phyloP scores from a whole-genome alignment of 1,140 invertebrate genomes.

The Sitophilus oryzae region DNA sequence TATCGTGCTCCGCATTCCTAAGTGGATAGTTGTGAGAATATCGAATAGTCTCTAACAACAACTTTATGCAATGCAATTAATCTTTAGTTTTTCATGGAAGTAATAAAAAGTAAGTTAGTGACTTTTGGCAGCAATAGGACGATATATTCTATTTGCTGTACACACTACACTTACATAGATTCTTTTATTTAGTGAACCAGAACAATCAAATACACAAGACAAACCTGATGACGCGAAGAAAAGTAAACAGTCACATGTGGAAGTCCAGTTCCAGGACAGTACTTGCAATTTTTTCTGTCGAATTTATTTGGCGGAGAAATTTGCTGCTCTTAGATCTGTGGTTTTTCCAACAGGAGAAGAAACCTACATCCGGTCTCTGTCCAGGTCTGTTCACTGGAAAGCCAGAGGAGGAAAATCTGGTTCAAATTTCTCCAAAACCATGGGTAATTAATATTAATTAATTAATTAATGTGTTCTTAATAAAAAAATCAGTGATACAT shows the following conservation, averaged over 20 bases:
- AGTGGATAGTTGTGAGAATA: no score
- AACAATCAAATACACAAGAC: conserved; percentile 6
- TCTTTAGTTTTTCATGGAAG: no score
- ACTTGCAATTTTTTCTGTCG: conserved; percentile 77
- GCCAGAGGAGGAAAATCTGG: conserved; percentile 95
- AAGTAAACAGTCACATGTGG: conserved; percentile 55
- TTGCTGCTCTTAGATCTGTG: conserved; percentile 65
- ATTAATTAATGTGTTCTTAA: no score
- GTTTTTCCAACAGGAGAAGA: conserved; percentile 69
- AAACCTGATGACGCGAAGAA: conserved; percentile 38
- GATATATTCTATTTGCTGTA: no score
- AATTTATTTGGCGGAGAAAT: conserved; percentile 81
- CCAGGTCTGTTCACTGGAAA: conserved; percentile 87
- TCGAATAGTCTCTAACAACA: no score
- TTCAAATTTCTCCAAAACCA: conserved; percentile 91
- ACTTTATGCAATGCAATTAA: no score
- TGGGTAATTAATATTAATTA: no score
- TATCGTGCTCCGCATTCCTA: no score
- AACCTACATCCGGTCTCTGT: conserved; percentile 74
- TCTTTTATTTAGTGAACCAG: conserved; percentile 6
- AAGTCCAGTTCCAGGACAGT: conserved; percentile 70
- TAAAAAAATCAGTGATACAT: no score
- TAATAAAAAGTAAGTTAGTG: no score
- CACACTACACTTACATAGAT: no score
- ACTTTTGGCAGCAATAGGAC: no score